A percentile compares a stretch with the other conserved stretches of the same genome.
Conservation (phyloP, 2,888 invertebrate genomes). For the Nemotelus pantherinus region DNA sequence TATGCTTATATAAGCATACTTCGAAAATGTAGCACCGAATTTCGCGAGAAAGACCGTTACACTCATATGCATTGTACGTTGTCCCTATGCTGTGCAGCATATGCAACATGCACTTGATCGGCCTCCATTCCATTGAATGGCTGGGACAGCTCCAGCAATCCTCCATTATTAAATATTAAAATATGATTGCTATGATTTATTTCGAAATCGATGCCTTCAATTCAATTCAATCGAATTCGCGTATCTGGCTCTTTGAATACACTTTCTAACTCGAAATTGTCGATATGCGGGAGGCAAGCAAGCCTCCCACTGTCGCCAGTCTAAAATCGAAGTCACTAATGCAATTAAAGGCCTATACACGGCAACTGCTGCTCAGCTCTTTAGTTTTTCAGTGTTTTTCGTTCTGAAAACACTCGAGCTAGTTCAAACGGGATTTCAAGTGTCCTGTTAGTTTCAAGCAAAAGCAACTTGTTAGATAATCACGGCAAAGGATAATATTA, state of each 20-base stretch:
- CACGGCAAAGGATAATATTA: not conserved
- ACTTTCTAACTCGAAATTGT: too few species aligned
- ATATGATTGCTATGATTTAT: too few species aligned
- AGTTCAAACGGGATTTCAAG: slow-evolving; percentile 31
- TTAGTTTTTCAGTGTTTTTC: slow-evolving; percentile 62
- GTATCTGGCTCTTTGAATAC: too few species aligned
- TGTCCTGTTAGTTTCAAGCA: slow-evolving; percentile 12
- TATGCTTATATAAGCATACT: not conserved
- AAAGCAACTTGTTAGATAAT: slow-evolving; percentile 1
- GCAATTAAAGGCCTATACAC: slow-evolving; percentile 62
- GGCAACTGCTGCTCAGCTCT: slow-evolving; percentile 48
- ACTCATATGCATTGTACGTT: not conserved
- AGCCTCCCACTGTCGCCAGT: not conserved
- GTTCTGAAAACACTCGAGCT: slow-evolving; percentile 57
- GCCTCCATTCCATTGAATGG: not conserved
- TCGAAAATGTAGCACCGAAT: not conserved
- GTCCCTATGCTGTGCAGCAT: not conserved
- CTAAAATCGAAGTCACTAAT: slow-evolving; percentile 56
- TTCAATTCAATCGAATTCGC: too few species aligned
- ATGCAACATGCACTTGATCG: not conserved
- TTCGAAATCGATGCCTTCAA: too few species aligned
- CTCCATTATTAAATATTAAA: too few species aligned
- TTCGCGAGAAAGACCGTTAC: not conserved
- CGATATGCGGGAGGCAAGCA: too few species aligned
- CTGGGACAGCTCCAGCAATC: too few species aligned